Evolutionary conservation across 2,888 invertebrate genomes (phyloP).

Genomic region (Clusia tigrina): DNA sequence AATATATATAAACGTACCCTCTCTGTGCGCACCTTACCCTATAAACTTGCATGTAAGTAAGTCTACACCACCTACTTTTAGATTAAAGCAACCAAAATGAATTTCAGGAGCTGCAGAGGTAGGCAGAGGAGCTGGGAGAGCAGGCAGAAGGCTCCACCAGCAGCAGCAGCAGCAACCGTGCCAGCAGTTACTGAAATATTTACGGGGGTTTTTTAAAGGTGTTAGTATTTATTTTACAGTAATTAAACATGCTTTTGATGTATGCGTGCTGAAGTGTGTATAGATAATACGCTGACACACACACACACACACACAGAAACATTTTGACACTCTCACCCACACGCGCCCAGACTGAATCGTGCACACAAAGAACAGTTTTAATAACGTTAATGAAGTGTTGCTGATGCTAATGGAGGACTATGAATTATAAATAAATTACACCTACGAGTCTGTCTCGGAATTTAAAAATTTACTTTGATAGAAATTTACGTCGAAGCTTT

Average conservation of each 20-base stretch:
- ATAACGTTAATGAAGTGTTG: background rate
- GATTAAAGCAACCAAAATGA: background rate
- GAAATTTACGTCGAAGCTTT: no score
- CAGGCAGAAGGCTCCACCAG: background rate
- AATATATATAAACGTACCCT: background rate
- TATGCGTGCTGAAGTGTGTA: background rate
- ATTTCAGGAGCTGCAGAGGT: background rate
- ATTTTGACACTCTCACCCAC: background rate
- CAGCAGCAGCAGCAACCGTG: background rate
- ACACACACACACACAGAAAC: background rate
- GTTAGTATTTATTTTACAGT: slow-evolving; percentile 17
- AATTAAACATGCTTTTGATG: slow-evolving; percentile 19
- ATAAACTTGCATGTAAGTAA: no score
- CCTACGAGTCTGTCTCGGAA: no score
- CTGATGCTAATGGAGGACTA: background rate
- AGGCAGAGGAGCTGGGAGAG: background rate
- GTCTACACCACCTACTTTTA: background rate
- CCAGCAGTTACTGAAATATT: background rate
- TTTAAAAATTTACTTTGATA: no score
- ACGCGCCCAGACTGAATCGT: background rate
- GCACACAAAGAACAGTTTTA: background rate
- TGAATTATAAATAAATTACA: background rate
- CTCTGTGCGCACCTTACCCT: no score
- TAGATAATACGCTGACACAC: background rate
- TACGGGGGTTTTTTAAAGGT: slow-evolving; percentile 9